Base-by-base conservation (phyloP, 2,888 invertebrate genomes). In the Stegana nigrithorax region DNA sequence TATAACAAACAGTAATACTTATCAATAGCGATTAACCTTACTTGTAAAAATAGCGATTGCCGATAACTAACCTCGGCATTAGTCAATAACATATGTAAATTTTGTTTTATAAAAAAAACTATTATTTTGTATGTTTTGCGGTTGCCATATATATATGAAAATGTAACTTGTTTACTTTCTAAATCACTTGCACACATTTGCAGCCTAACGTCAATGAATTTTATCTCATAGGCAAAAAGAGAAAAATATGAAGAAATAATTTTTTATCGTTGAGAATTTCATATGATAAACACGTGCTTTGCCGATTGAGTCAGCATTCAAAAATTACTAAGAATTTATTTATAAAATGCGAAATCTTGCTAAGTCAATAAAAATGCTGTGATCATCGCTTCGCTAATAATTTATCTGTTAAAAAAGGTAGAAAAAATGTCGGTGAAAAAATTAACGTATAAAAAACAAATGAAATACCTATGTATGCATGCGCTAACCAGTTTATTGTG, bases 161-260 rank as follows among this genome's bases (percentile, higher is more conserved):
- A 12, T 47, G 21, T 3, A 8, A 12, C 8, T 8, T 1, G 45
- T 19, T 6, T 45, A 47, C 75, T 75, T 75, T 75, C 75, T 77
- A 78, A 75, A 77, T 75, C 73, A 68, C 75, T 47, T 47, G 47
- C 45, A 45, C 21, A n/a, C 23, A 47, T 47, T 47, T 47, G 47
- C n/a, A n/a, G n/a, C n/a, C n/a, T n/a, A n/a, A n/a, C n/a, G n/a
- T n/a, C n/a, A n/a, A n/a, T n/a, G n/a, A n/a, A n/a, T n/a, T n/a
- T n/a, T n/a, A n/a, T n/a, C n/a, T n/a, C n/a, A 47, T 23, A 47
- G 61, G 57, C 42, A 39, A 57, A 39, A 4, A 39, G 39, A 36
- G 5, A 36, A n/a, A n/a, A 10, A 36, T 7, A 36, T 10, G n/a
- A n/a, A 36, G 36, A 36, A 36, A 36, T n/a, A n/a, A n/a, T n/a